phyloP scores from a whole-genome alignment of 2,797 vertebrate species.

The Perodicticus potto region DNA sequence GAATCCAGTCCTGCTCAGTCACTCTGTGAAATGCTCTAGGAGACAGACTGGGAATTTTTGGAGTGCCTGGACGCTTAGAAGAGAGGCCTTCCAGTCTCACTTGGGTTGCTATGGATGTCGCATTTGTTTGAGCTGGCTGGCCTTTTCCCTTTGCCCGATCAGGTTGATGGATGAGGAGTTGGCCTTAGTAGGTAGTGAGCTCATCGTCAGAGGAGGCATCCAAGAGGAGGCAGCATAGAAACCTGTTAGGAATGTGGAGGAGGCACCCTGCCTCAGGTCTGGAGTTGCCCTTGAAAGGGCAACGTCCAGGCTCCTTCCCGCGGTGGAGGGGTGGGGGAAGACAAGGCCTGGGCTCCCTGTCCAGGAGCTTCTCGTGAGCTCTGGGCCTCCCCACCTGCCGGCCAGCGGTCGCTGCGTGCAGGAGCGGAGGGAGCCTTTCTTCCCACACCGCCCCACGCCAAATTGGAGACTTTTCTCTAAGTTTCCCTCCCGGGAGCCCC shows the following conservation, averaged over 20 bases:
- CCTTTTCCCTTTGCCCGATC: not conserved
- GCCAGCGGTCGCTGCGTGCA: not conserved
- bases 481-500: not conserved
- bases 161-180: not conserved
- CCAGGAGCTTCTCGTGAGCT: not conserved
- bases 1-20: not conserved
- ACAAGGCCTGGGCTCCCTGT: not conserved
- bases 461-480: not conserved
- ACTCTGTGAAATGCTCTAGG: not conserved
- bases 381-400: constrained; percentile 13
- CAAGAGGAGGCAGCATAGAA: not conserved
- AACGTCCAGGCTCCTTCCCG: not conserved
- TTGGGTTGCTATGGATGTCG: not conserved
- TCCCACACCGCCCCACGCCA: not conserved
- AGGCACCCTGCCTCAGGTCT: not conserved
- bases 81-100: not conserved
- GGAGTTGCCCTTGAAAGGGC: not conserved
- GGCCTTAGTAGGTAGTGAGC: constrained; percentile 15
- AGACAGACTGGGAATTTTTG: not conserved
- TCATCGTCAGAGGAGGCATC: not conserved
- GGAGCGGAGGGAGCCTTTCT: not conserved
- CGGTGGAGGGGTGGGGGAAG: fast-evolving
- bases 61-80: not conserved
- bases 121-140: not conserved
- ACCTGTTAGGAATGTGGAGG: constrained; percentile 40